These are phyloP conservation scores for Botia kubotai DNA, from an alignment of 2,797 vertebrate species.

Conservation along the genomic window DNA sequence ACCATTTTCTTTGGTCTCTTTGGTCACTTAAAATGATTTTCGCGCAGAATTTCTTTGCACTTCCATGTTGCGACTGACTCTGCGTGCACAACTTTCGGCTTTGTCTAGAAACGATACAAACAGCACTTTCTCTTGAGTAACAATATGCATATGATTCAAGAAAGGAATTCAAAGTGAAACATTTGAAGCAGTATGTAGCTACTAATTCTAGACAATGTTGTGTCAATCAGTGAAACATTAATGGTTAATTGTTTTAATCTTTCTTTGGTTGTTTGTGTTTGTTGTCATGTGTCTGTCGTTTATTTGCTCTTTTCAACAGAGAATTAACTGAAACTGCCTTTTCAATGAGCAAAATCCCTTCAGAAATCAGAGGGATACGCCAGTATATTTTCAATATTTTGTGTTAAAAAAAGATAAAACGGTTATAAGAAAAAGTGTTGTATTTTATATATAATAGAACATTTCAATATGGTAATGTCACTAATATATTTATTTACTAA, in stretches of 20 bases:
- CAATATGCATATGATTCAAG: constrained; percentile 31
- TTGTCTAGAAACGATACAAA: constrained; percentile 72
- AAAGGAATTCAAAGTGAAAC: constrained; percentile 57
- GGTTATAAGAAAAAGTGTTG: constrained; percentile 87
- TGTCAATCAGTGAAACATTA: constrained; percentile 58
- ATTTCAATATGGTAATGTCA: constrained; percentile 95
- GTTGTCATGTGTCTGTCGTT: constrained; percentile 52
- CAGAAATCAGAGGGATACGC: constrained; percentile 76
- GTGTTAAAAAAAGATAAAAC: constrained; percentile 78
- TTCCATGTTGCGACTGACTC: constrained; percentile 40
- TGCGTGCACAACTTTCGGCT: constrained; percentile 41
- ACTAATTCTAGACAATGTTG: constrained; percentile 61
- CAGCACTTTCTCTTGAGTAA: constrained; percentile 74
- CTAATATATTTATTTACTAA: constrained; percentile 99
- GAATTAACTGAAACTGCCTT: constrained; percentile 82
- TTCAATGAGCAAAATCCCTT: constrained; percentile 76
- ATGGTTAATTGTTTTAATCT: constrained; percentile 63
- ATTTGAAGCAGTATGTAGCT: constrained; percentile 64
- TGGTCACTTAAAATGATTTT: background rate
- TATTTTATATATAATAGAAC: constrained; percentile 90
- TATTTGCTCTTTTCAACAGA: constrained; percentile 65
- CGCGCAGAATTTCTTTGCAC: constrained; percentile 38
- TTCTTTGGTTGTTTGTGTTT: constrained; percentile 59
- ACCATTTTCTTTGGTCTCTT: background rate
- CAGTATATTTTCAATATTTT: constrained; percentile 85